Evolutionary conservation across 1,140 invertebrate species (phyloP).

Genomic region (Ceratoteleas bidentatus): DNA sequence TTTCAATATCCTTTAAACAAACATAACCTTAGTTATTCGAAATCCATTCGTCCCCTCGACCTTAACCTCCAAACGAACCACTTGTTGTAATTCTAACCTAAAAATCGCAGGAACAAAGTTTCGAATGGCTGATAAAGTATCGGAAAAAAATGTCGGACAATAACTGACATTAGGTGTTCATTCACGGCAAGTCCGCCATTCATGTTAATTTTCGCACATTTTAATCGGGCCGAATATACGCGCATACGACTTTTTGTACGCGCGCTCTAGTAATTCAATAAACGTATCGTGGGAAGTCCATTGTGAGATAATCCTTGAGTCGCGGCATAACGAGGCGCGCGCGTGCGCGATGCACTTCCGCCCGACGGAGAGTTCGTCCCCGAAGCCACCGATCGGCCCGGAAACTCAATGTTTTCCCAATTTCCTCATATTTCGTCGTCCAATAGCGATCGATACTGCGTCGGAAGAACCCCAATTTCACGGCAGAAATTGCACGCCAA

Average conservation of each 20-base stretch:
- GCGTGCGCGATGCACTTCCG: conserved; percentile 73
- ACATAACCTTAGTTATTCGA: too few relatives aligned
- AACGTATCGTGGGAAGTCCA: conserved; percentile 75
- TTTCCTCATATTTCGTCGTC: conserved; percentile 40
- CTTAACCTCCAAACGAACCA: too few relatives aligned
- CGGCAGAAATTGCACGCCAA: too few relatives aligned
- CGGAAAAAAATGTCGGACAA: conserved; percentile 19
- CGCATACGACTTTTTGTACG: conserved; percentile 38
- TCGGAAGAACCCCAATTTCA: too few relatives aligned
- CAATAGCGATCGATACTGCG: conserved; percentile 5
- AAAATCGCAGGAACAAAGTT: neutral
- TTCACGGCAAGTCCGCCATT: conserved; percentile 52
- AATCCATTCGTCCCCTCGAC: too few relatives aligned
- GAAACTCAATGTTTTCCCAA: conserved; percentile 54
- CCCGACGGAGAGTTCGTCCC: conserved; percentile 67
- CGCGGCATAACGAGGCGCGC: conserved; percentile 71
- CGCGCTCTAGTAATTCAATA: conserved; percentile 63
- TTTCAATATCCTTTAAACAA: too few relatives aligned
- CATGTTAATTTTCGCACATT: conserved; percentile 60
- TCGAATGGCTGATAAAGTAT: conserved; percentile 14
- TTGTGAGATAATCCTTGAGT: conserved; percentile 75
- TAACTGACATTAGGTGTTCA: conserved; percentile 37
- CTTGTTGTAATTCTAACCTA: too few relatives aligned
- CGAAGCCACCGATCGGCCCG: conserved; percentile 56
- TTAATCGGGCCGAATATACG: conserved; percentile 27